Conservation (phyloP, 2,888 invertebrate species). For the Thyatira batis region DNA sequence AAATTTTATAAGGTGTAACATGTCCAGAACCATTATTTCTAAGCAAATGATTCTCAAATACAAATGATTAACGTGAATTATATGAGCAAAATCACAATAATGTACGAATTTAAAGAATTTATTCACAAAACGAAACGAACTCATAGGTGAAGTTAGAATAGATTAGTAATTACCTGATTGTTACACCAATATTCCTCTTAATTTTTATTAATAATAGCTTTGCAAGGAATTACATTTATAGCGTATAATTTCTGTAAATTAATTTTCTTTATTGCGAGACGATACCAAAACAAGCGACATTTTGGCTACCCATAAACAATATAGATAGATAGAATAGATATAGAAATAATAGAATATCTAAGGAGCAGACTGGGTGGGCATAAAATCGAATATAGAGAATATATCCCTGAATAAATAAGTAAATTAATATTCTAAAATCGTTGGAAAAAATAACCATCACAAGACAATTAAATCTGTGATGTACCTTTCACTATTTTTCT, state of each 20-base stretch:
- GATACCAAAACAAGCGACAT: constrained; percentile 81
- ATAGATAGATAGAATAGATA: constrained; percentile 14
- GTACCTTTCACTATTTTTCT: too few species aligned
- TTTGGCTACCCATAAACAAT: constrained; percentile 63
- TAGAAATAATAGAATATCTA: too few species aligned
- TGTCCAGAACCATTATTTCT: background rate
- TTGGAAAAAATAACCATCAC: too few species aligned
- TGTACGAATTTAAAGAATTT: constrained; percentile 8
- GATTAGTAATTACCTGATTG: constrained; percentile 26
- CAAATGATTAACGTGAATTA: background rate
- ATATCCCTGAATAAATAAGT: too few species aligned
- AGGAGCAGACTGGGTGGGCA: too few species aligned
- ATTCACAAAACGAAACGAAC: constrained; percentile 3
- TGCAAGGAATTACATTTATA: constrained; percentile 41
- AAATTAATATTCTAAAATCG: too few species aligned
- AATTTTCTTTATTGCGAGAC: constrained; percentile 64
- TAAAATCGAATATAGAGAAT: too few species aligned
- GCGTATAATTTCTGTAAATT: constrained; percentile 60
- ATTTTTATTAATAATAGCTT: constrained; percentile 42
- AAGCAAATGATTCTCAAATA: background rate
- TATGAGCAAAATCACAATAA: background rate
- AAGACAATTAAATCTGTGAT: too few species aligned
- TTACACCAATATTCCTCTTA: constrained; percentile 25
- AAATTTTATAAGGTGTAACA: background rate
- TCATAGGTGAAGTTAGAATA: background rate